phyloP scores from a whole-genome alignment of 2,888 invertebrate genomes.

The Phania funesta region DNA sequence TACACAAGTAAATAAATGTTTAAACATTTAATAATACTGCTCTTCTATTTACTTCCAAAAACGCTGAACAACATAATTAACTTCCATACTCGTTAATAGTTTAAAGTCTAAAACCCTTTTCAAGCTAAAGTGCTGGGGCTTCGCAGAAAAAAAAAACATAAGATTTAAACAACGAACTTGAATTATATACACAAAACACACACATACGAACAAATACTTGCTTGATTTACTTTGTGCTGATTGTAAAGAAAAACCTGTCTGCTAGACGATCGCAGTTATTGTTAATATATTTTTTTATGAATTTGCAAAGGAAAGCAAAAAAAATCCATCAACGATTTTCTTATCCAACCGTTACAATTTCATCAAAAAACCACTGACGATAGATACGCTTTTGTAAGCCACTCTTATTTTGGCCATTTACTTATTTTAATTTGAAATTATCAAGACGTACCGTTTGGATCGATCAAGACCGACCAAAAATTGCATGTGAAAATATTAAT shows the following conservation, averaged over 20 bases:
- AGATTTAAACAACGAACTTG: constrained; percentile 63
- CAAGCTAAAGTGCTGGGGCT: background rate
- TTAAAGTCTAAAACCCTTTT: background rate
- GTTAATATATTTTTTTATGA: constrained; percentile 36
- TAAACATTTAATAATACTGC: constrained; percentile 1
- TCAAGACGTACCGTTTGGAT: background rate
- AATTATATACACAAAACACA: constrained; percentile 6
- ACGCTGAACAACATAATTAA: too few relatives aligned
- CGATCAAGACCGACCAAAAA: background rate
- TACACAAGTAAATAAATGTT: constrained; percentile 43
- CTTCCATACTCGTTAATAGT: too few relatives aligned
- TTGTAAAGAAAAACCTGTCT: constrained; percentile 48
- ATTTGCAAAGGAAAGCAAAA: constrained; percentile 11
- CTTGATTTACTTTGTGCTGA: constrained; percentile 25
- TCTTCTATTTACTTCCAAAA: too few relatives aligned
- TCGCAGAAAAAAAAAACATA: constrained; percentile 36
- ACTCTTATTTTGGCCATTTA: constrained; percentile 9
- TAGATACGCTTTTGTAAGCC: constrained; percentile 59
- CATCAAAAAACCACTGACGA: constrained; percentile 17
- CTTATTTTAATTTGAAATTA: constrained; percentile 35
- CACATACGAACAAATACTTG: background rate
- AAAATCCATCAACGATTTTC: constrained; percentile 44
- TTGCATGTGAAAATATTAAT: background rate
- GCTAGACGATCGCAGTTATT: constrained; percentile 21
- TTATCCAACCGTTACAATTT: constrained; percentile 60